Evolutionary conservation across 1,140 invertebrate species (phyloP).

Genomic region (Araneus ventricosus): DNA sequence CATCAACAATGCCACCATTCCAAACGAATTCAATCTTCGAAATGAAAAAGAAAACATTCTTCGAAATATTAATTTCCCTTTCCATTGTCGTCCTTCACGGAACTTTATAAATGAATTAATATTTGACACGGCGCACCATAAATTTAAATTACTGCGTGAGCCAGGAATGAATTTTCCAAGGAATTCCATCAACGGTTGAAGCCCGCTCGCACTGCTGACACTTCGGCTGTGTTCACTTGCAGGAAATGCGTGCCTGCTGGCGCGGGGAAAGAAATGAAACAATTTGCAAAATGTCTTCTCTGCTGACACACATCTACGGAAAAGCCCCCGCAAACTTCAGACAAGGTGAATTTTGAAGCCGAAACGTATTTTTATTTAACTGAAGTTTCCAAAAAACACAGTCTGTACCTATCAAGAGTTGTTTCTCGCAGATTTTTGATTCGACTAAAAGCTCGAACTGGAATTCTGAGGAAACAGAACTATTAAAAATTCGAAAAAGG

Average conservation of each 20-base stretch:
- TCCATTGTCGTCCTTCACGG: not conserved
- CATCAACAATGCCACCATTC: not conserved
- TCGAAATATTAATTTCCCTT: not conserved
- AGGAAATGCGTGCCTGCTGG: not conserved
- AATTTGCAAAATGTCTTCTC: slow-evolving; percentile 29
- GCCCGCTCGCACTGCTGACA: not conserved
- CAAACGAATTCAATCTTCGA: not conserved
- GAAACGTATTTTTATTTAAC: too few relatives aligned
- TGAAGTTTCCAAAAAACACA: too few relatives aligned
- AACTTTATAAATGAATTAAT: slow-evolving; percentile 30
- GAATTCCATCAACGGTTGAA: slow-evolving; percentile 9
- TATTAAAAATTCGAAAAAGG: too few relatives aligned
- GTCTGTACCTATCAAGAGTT: too few relatives aligned
- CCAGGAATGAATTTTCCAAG: not conserved
- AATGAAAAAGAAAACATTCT: not conserved
- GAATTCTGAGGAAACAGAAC: too few relatives aligned
- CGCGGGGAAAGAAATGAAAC: not conserved
- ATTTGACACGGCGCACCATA: not conserved
- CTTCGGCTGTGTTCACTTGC: not conserved
- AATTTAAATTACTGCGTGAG: not conserved
- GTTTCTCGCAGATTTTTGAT: too few relatives aligned
- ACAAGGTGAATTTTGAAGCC: too few relatives aligned
- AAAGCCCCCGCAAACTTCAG: too few relatives aligned
- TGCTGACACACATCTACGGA: not conserved
- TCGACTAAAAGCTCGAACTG: too few relatives aligned